A percentile compares a stretch with the other conserved stretches of the same genome.
phyloP scores from a whole-genome alignment of 1,140 invertebrate genomes.

The Polypedilum vanderplanki region DNA sequence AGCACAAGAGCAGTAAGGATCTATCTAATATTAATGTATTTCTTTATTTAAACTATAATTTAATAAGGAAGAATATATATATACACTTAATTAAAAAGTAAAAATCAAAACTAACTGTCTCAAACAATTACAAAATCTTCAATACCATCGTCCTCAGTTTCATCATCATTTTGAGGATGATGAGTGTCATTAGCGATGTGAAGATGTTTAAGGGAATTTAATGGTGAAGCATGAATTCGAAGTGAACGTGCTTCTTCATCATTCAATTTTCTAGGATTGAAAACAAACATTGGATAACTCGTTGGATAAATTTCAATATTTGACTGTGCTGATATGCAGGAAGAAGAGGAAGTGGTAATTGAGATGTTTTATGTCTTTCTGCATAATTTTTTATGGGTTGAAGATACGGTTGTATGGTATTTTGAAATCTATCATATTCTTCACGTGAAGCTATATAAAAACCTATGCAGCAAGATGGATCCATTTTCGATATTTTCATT shows the following conservation, averaged over 20 bases:
- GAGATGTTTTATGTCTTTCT: slow-evolving; percentile 26
- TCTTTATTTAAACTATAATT: too few relatives aligned
- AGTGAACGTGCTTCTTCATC: slow-evolving; percentile 46
- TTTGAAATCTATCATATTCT: slow-evolving; percentile 71
- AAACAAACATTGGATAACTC: slow-evolving; percentile 75
- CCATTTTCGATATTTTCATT: slow-evolving; percentile 79
- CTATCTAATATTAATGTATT: too few relatives aligned
- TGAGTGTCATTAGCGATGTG: slow-evolving; percentile 45
- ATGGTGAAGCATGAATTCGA: neutral
- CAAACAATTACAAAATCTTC: slow-evolving; percentile 65
- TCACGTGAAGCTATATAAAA: slow-evolving; percentile 73
- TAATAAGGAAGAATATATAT: too few relatives aligned
- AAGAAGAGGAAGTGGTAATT: slow-evolving; percentile 36
- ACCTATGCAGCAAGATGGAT: slow-evolving; percentile 88
- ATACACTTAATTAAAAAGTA: too few relatives aligned
- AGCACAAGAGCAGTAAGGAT: too few relatives aligned
- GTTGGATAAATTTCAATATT: slow-evolving; percentile 36
- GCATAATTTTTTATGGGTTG: slow-evolving; percentile 50
- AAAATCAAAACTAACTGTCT: too few relatives aligned
- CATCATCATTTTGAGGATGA: slow-evolving; percentile 55
- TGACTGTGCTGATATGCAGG: slow-evolving; percentile 36
- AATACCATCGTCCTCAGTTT: slow-evolving; percentile 42
- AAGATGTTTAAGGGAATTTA: slow-evolving; percentile 40
- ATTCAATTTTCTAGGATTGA: slow-evolving; percentile 60
- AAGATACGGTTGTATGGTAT: slow-evolving; percentile 56